Conservation (phyloP, 2,113 vertebrate species). For the Nestor notabilis region DNA sequence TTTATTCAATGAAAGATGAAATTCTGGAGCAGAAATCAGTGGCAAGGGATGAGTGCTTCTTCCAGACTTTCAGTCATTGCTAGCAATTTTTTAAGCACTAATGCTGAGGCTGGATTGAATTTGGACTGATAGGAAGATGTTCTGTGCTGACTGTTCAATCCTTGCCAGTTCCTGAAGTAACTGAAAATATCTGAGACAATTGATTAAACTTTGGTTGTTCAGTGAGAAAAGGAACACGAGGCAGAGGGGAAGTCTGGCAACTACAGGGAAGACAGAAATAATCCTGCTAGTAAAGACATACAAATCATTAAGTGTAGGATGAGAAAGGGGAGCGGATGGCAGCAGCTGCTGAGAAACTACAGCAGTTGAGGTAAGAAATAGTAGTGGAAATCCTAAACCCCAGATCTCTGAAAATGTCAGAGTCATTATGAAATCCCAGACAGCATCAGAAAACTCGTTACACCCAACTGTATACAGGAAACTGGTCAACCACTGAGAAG, state of each 20-base stretch:
- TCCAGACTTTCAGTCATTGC: not conserved
- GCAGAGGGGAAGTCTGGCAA: not conserved
- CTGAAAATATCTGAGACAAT: not conserved
- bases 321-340: not conserved
- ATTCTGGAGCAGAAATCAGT: not conserved
- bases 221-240: not conserved
- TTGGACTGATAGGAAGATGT: not conserved
- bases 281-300: not conserved
- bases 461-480: not conserved
- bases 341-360: not conserved
- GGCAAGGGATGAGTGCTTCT: not conserved
- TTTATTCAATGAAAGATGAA: not conserved
- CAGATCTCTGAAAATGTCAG: not conserved
- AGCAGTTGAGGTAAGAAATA: not conserved
- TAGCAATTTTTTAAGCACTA: not conserved
- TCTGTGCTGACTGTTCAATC: not conserved
- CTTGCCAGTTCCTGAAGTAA: not conserved
- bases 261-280: not conserved
- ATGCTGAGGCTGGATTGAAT: not conserved
- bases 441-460: not conserved
- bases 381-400: not conserved
- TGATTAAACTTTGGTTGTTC: not conserved
- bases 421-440: slow-evolving; percentile 2
- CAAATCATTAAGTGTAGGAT: not conserved
- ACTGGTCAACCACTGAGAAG: not conserved